phyloP scores from a whole-genome alignment of 2,888 invertebrate genomes.

The Cheilosia vulpina region DNA sequence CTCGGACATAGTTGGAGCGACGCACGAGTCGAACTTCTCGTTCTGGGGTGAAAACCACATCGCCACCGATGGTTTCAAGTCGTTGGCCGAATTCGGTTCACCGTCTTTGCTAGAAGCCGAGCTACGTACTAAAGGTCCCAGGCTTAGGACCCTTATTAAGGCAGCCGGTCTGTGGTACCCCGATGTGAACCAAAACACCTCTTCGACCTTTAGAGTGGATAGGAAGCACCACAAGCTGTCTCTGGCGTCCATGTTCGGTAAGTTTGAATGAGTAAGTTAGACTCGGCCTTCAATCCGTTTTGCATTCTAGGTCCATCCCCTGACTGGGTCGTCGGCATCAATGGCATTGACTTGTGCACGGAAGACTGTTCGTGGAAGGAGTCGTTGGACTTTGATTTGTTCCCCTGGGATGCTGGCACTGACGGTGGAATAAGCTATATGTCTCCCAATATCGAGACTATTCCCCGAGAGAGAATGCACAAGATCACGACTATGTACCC shows the following conservation, averaged over 20 bases:
- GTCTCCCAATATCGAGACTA: constrained; percentile 91
- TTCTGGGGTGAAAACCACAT: constrained; percentile 96
- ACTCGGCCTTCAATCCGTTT: too few relatives aligned
- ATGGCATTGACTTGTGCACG: constrained; percentile 93
- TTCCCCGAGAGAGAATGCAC: constrained; percentile 92
- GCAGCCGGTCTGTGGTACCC: constrained; percentile 96
- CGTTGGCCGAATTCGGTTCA: constrained; percentile 89
- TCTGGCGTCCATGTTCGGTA: constrained; percentile 90
- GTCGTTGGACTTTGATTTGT: constrained; percentile 91
- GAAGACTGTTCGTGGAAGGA: constrained; percentile 96
- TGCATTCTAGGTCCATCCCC: constrained; percentile 93
- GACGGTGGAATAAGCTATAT: constrained; percentile 96
- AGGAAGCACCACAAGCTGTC: constrained; percentile 93
- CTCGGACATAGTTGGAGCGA: constrained; percentile 97
- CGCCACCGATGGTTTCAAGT: constrained; percentile 95
- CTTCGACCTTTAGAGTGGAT: constrained; percentile 92
- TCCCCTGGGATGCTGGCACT: constrained; percentile 98
- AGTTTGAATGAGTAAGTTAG: background rate
- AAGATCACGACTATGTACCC: constrained; percentile 96
- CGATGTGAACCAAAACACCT: constrained; percentile 92
- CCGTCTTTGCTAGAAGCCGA: constrained; percentile 95
- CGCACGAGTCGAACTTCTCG: constrained; percentile 93
- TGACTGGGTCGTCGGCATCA: constrained; percentile 98
- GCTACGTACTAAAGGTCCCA: constrained; percentile 91
- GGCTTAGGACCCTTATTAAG: constrained; percentile 93